Conservation (phyloP, 2,888 invertebrate genomes). For the Monoplex corrugatus region DNA sequence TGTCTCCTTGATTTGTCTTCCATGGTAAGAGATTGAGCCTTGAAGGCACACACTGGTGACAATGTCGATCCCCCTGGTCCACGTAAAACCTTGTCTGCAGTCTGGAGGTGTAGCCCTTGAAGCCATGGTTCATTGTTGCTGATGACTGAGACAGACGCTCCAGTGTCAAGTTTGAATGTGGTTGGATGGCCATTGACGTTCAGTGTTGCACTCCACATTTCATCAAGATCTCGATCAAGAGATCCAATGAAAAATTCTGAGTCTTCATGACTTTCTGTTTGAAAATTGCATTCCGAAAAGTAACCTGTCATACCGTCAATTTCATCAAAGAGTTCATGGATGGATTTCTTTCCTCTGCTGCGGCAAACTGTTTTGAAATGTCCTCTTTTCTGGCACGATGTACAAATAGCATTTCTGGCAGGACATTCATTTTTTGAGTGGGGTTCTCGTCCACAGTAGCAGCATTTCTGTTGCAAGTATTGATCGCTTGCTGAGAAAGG, state of each 20-base stretch:
- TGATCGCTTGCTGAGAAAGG: background rate
- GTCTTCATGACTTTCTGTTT: too few species aligned
- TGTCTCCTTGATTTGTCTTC: background rate
- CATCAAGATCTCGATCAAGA: too few species aligned
- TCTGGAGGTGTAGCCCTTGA: too few species aligned
- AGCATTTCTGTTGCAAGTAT: background rate
- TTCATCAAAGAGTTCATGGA: background rate
- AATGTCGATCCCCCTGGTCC: too few species aligned
- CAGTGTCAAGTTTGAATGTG: slow-evolving; percentile 27
- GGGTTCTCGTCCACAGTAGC: slow-evolving; percentile 36
- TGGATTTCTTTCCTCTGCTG: background rate
- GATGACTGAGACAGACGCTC: slow-evolving; percentile 22
- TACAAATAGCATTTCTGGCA: slow-evolving; percentile 43
- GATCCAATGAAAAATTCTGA: too few species aligned
- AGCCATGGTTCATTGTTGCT: too few species aligned
- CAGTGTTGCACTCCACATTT: too few species aligned
- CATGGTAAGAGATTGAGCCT: background rate
- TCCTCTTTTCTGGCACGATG: slow-evolving; percentile 22
- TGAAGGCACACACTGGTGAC: too few species aligned
- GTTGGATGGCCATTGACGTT: too few species aligned
- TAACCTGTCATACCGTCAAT: too few species aligned
- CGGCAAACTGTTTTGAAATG: slow-evolving; percentile 34
- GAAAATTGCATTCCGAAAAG: too few species aligned
- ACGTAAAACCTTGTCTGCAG: too few species aligned
- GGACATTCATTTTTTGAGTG: slow-evolving; percentile 46